phyloP scores from a whole-genome alignment of 2,888 invertebrate genomes.

The Iselma pallidipennis region DNA sequence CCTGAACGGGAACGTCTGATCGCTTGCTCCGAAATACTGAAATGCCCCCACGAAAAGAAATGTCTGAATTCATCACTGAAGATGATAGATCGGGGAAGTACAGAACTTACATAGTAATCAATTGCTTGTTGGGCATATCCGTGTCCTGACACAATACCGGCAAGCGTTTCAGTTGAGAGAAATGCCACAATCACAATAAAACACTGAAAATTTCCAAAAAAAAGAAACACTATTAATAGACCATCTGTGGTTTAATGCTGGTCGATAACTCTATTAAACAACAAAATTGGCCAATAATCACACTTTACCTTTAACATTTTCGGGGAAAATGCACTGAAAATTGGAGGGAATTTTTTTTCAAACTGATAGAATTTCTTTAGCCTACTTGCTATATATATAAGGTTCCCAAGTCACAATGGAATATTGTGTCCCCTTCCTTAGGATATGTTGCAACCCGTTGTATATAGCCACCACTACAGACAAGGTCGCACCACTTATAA shows the following conservation, averaged over 20 bases:
- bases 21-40: no score
- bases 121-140: slow-evolving; percentile 58
- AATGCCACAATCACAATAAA: slow-evolving; percentile 31
- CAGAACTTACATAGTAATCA: slow-evolving; percentile 65
- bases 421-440: slow-evolving; percentile 38
- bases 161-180: slow-evolving; percentile 35
- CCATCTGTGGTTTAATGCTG: no score
- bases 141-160: slow-evolving; percentile 39
- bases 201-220: slow-evolving; percentile 26
- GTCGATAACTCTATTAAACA: background rate
- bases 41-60: no score
- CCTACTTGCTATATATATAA: slow-evolving; percentile 48
- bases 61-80: no score
- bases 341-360: slow-evolving; percentile 30
- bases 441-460: slow-evolving; percentile 32
- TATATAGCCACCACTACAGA: slow-evolving; percentile 23
- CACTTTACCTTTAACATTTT: slow-evolving; percentile 30
- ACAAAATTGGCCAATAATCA: slow-evolving; percentile 25
- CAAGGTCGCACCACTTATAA: slow-evolving; percentile 35
- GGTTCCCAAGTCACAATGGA: slow-evolving; percentile 41
- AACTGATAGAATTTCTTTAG: slow-evolving; percentile 37
- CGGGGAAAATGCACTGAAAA: slow-evolving; percentile 18
- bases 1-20: no score
- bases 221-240: slow-evolving; percentile 3
- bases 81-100: no score